Evolutionary conservation across 2,888 invertebrate species (phyloP).

Genomic region (Luperina testacea): DNA sequence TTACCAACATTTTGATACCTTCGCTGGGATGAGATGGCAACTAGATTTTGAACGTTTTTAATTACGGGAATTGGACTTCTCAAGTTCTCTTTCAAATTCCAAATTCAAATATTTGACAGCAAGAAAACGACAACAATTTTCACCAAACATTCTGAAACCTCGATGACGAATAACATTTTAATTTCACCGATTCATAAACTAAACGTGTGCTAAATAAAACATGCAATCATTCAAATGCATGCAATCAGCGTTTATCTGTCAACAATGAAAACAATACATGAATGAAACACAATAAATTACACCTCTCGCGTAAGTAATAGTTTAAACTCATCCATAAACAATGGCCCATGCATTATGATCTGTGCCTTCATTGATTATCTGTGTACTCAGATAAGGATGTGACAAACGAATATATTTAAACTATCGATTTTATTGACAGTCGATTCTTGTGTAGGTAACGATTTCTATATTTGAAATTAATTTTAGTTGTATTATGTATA

Average conservation of each 20-base stretch:
- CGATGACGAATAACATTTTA: constrained; percentile 13
- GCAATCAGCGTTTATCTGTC: constrained; percentile 55
- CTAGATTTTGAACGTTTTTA: background rate
- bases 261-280: constrained; percentile 68
- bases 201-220: constrained; percentile 42
- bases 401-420: constrained; percentile 74
- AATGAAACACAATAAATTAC: constrained; percentile 68
- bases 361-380: constrained; percentile 71
- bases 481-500: constrained; percentile 46
- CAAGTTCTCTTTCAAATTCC: background rate
- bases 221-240: constrained; percentile 46
- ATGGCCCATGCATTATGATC: constrained; percentile 71
- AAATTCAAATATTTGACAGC: background rate
- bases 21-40: background rate
- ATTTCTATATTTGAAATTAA: constrained; percentile 63
- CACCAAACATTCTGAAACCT: constrained; percentile 18
- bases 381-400: constrained; percentile 72
- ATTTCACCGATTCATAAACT: constrained; percentile 42
- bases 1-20: background rate
- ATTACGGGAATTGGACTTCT: background rate
- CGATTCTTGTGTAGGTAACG: constrained; percentile 52
- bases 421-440: constrained; percentile 70
- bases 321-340: constrained; percentile 67
- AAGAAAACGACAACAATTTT: background rate
- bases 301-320: constrained; percentile 70